phyloP scores from a whole-genome alignment of 2,888 invertebrate genomes.

The Lithophane ornitopus region DNA sequence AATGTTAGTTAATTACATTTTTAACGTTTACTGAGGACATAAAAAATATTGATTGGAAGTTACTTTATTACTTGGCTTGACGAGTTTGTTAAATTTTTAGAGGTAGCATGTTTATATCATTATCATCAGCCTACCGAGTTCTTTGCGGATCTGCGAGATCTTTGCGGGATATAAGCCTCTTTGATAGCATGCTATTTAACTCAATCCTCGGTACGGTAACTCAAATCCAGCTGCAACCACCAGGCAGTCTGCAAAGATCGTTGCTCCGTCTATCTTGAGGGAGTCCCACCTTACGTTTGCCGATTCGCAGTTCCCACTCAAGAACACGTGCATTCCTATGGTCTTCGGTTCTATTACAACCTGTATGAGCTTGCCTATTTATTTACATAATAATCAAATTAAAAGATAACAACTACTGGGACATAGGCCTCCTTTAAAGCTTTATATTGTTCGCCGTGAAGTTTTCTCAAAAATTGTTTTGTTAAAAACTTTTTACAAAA shows the following conservation, averaged over 20 bases:
- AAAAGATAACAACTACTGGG: not conserved
- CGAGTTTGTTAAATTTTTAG: constrained; percentile 10
- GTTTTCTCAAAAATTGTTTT: too few species aligned
- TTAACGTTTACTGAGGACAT: constrained; percentile 11
- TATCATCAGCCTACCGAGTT: not conserved
- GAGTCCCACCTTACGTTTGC: not conserved
- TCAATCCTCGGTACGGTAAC: not conserved
- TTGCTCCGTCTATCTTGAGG: too few species aligned
- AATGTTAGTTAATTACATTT: constrained; percentile 34
- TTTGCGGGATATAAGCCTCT: too few species aligned
- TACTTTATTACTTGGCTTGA: constrained; percentile 13
- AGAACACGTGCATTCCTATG: not conserved
- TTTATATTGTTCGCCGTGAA: too few species aligned
- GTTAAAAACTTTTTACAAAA: too few species aligned
- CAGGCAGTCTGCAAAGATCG: not conserved
- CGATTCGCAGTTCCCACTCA: not conserved
- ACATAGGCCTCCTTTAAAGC: not conserved
- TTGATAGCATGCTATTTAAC: not conserved
- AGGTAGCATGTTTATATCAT: not conserved
- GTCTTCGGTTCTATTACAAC: not conserved
- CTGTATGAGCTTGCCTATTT: too few species aligned
- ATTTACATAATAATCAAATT: not conserved
- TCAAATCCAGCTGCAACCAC: not conserved
- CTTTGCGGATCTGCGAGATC: too few species aligned
- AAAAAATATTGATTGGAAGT: constrained; percentile 31